Conservation (phyloP, 2,797 vertebrate species). For the Ambastaia sidthimunki region DNA sequence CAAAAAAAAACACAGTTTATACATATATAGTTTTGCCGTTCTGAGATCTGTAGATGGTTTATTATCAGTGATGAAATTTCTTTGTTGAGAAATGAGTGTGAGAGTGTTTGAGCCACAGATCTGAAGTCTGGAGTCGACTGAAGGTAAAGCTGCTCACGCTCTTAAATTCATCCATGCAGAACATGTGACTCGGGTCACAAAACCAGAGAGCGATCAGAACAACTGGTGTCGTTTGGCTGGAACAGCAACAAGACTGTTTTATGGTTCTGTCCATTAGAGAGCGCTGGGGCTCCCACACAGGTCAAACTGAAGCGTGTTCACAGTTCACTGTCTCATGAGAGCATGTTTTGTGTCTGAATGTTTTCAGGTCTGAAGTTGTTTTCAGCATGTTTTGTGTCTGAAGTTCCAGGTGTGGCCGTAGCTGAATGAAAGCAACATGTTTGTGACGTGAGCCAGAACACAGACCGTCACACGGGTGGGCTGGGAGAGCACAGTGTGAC, state of each 20-base stretch:
- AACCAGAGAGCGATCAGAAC: conserved; percentile 69
- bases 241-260: conserved; percentile 70
- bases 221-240: conserved; percentile 75
- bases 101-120: neutral
- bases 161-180: conserved; percentile 58
- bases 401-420: conserved; percentile 73
- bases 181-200: conserved; percentile 71
- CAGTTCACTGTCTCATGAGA: conserved; percentile 58
- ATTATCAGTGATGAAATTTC: neutral
- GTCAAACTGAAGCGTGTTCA: conserved; percentile 50
- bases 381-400: conserved; percentile 69
- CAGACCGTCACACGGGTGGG: conserved; percentile 48
- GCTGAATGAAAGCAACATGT: conserved; percentile 38
- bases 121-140: conserved; percentile 52
- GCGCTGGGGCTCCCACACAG: conserved; percentile 58
- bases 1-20: too few relatives aligned
- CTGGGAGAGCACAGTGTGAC: neutral
- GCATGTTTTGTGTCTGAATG: conserved; percentile 66
- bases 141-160: conserved; percentile 62
- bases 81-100: neutral
- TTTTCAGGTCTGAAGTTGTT: too few relatives aligned
- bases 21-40: too few relatives aligned
- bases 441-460: conserved; percentile 55
- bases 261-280: conserved; percentile 70
- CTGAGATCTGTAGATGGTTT: conserved; percentile 1